phyloP scores from a whole-genome alignment of 1,140 invertebrate species.

The Micrasema minimum region DNA sequence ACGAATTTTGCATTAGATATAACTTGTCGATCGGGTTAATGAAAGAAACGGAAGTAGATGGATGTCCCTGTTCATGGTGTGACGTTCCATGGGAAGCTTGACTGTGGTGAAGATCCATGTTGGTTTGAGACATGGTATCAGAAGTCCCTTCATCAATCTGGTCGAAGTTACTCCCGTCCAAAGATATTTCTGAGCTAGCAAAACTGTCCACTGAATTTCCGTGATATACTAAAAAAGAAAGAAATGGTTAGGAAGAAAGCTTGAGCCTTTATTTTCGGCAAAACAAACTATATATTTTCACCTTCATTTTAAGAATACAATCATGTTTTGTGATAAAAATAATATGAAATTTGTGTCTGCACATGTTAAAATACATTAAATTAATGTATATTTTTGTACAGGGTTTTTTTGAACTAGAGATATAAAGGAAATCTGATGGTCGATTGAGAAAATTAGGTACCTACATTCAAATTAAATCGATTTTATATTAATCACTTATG shows the following conservation, averaged over 20 bases:
- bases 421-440: too few species aligned
- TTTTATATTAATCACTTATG: too few species aligned
- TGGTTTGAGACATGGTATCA: constrained; percentile 79
- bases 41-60: constrained; percentile 71
- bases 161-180: constrained; percentile 86
- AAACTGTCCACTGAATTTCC: constrained; percentile 89
- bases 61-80: constrained; percentile 67
- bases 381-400: too few species aligned
- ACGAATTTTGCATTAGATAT: constrained; percentile 97
- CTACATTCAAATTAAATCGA: too few species aligned
- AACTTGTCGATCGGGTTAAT: constrained; percentile 97
- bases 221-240: constrained; percentile 77
- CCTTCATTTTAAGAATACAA: too few species aligned
- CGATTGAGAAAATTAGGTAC: too few species aligned
- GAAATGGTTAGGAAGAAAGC: neutral
- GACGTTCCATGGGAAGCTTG: constrained; percentile 64
- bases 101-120: constrained; percentile 70
- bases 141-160: constrained; percentile 82
- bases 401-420: too few species aligned
- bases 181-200: constrained; percentile 87
- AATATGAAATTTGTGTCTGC: too few species aligned
- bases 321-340: too few species aligned
- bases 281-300: too few species aligned
- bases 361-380: too few species aligned
- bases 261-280: too few species aligned